These are phyloP conservation scores for Neotoma lepida DNA, from an alignment of 2,113 vertebrate genomes.

Conservation along the genomic window DNA sequence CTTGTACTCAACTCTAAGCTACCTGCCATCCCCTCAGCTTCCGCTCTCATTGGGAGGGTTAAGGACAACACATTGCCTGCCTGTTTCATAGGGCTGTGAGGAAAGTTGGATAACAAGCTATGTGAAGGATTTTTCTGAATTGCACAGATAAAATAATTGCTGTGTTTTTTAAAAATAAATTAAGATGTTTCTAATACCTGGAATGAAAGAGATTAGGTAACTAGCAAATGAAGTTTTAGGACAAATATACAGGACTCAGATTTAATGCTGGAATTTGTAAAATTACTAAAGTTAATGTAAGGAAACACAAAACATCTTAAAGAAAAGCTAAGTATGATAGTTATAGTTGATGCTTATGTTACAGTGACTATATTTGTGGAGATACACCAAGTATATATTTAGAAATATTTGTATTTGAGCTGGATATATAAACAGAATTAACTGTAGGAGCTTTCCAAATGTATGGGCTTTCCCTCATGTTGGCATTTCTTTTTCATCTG, in stretches of 20 bases:
- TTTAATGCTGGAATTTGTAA: constrained; percentile 53
- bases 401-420: constrained; percentile 22
- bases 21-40: background rate
- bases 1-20: background rate
- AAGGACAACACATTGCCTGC: background rate
- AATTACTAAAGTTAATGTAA: constrained; percentile 14
- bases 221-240: constrained; percentile 28
- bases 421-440: background rate
- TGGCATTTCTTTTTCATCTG: constrained; percentile 20
- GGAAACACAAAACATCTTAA: constrained; percentile 6
- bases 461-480: background rate
- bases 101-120: constrained; percentile 15
- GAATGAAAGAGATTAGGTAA: constrained; percentile 12
- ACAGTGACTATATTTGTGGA: background rate
- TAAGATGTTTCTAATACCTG: constrained; percentile 5
- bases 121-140: background rate
- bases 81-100: background rate
- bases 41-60: background rate
- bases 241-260: background rate
- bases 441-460: background rate
- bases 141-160: constrained; percentile 11
- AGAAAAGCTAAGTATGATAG: background rate
- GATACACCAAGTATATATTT: background rate
- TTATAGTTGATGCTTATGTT: background rate
- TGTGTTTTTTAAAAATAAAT: background rate